Evolutionary conservation across 2,113 vertebrate genomes (phyloP).

Genomic region (Pipra filicauda): DNA sequence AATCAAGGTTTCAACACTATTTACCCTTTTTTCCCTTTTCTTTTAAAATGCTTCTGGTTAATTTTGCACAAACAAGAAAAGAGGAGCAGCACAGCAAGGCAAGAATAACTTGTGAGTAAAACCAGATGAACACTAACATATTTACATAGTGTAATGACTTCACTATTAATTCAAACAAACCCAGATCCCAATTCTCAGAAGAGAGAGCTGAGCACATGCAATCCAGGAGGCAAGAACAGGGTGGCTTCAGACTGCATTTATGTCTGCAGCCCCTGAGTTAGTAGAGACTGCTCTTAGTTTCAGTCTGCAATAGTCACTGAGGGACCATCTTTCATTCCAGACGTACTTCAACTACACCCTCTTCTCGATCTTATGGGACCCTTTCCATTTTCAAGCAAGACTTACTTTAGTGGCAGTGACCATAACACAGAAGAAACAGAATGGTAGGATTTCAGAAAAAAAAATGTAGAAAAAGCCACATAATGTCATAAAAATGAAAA

Average conservation of each 20-base stretch:
- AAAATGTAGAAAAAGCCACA: background rate
- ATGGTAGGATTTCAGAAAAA: background rate
- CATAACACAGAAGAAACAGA: background rate
- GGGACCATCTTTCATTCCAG: slow-evolving; percentile 34
- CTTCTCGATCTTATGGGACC: background rate
- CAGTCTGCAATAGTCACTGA: background rate
- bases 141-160: slow-evolving; percentile 58
- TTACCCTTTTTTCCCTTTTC: background rate
- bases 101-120: slow-evolving; percentile 63
- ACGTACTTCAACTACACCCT: background rate
- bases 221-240: slow-evolving; percentile 43
- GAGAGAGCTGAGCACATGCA: background rate
- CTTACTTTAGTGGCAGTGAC: background rate
- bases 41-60: slow-evolving; percentile 32
- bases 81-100: slow-evolving; percentile 34
- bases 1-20: slow-evolving; percentile 54
- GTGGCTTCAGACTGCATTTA: slow-evolving; percentile 31
- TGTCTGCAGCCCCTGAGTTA: background rate
- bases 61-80: slow-evolving; percentile 58
- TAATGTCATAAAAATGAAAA: background rate
- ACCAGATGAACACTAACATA: slow-evolving; percentile 54
- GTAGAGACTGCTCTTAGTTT: background rate
- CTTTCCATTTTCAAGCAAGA: background rate
- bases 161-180: slow-evolving; percentile 61
- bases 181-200: slow-evolving; percentile 38